Conservation (phyloP, 2,888 invertebrate species). For the Oscheius sp. region DNA sequence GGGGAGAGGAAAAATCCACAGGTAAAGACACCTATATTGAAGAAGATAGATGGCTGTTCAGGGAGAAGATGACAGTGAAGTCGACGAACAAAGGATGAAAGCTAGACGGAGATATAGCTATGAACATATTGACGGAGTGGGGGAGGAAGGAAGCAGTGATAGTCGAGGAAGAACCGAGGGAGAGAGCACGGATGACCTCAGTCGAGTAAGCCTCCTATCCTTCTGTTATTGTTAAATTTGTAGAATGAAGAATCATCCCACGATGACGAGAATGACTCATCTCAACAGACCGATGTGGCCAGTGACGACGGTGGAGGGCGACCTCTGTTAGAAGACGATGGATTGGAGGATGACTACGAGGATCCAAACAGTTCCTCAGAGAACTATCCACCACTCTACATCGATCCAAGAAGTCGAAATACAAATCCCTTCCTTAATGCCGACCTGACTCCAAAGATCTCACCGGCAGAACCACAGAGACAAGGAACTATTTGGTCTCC, state of each 20-base stretch:
- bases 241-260: slow-evolving; percentile 45
- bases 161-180: slow-evolving; percentile 47
- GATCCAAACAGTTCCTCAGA: slow-evolving; percentile 18
- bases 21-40: no score
- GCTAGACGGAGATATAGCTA: slow-evolving; percentile 47
- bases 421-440: slow-evolving; percentile 31
- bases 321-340: slow-evolving; percentile 56
- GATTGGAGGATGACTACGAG: slow-evolving; percentile 55
- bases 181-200: slow-evolving; percentile 35
- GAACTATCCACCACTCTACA: slow-evolving; percentile 4
- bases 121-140: slow-evolving; percentile 58
- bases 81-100: slow-evolving; percentile 52
- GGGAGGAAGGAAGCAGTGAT: slow-evolving; percentile 56
- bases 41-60: neutral
- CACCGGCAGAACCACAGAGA: slow-evolving; percentile 16
- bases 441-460: slow-evolving; percentile 30
- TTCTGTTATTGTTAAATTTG: neutral
- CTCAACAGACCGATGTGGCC: slow-evolving; percentile 44
- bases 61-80: slow-evolving; percentile 43
- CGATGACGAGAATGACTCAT: slow-evolving; percentile 44
- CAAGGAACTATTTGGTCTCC: neutral
- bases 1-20: slow-evolving; percentile 32
- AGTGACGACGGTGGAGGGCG: slow-evolving; percentile 52
- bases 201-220: slow-evolving; percentile 17
- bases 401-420: slow-evolving; percentile 4